Evolutionary conservation across 2,888 invertebrate genomes (phyloP), one percentile per base, ranked within the genome.

Genomic region (Latrodectus hesperus): DNA sequence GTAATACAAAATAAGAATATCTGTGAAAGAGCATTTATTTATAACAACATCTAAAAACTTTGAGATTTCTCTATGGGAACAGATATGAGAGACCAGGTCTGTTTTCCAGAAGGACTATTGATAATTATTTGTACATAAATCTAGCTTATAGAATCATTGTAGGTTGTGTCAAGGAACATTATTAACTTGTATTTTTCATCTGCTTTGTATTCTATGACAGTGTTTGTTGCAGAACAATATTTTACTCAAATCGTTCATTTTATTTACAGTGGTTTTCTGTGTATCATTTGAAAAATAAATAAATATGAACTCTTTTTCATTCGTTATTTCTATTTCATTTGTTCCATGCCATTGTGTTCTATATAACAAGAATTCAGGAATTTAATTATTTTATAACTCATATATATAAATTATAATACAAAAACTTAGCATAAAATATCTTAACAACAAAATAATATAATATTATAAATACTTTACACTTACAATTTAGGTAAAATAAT

Each of bases 111-210:
- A 17, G 79, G 51, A 80, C 79, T 16, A 55, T 55, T 55, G 11
- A 55, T 55, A 55, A 55, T 14, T 73, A 53, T 52, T n/a, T 82
- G 82, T 82, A 82, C 74, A 82, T 82, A 82, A 68, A 60, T 75
- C 16, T 82, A 82, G 82, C 67, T 75, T 73, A 26, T 75, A 75
- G 70, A 49, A 68, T 82, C 82, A 75, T 75, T 70, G 68, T 82
- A 74, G 82, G 65, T 73, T 81, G 71, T 65, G 17, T 73, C 11
- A 53, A 79, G 22, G 22, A 75, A 68, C 75, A 64, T 67, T 82
- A 64, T 67, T 82, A 82, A 82, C 75, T 68, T 60, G 26, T 68
- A 53, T 75, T 73, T 74, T 74, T 82, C 82, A 82, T 75, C 53
- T 68, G 82, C 82, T 82, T 82, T 82, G 51, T 82, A 75, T 64